A percentile compares a stretch with the other conserved stretches of the same genome.
phyloP scores from a whole-genome alignment of 2,888 invertebrate species.

The Drosophila kuntzei region DNA sequence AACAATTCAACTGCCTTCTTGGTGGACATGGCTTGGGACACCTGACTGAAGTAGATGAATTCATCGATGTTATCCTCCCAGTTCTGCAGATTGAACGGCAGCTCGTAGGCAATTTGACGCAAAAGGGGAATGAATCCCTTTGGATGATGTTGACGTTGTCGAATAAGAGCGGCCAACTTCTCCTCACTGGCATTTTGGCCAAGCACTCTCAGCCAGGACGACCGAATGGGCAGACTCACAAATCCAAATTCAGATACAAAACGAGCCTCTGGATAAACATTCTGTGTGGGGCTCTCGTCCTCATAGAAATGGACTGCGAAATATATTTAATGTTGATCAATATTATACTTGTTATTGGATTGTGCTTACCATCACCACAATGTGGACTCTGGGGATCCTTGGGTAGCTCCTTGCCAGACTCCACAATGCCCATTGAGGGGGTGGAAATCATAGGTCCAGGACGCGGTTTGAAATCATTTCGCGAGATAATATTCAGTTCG shows the following conservation, averaged over 20 bases:
- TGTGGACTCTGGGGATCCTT: conserved; percentile 90
- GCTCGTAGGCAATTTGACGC: conserved; percentile 87
- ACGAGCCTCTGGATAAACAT: conserved; percentile 91
- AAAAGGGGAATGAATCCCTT: conserved; percentile 89
- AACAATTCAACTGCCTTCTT: conserved; percentile 94
- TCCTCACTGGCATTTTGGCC: conserved; percentile 79
- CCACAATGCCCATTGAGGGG: conserved; percentile 93
- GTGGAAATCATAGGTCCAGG: conserved; percentile 91
- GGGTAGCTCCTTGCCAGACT: conserved; percentile 91
- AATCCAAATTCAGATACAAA: conserved; percentile 98
- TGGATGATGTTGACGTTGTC: conserved; percentile 94
- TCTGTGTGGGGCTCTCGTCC: conserved; percentile 92
- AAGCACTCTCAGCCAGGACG: conserved; percentile 89
- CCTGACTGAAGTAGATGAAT: conserved; percentile 94
- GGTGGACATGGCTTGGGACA: conserved; percentile 94
- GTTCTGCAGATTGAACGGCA: conserved; percentile 87
- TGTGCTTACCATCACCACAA: conserved; percentile 92
- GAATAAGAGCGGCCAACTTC: conserved; percentile 89
- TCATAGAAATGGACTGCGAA: conserved; percentile 93
- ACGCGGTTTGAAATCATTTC: conserved; percentile 76
- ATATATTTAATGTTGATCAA: not conserved
- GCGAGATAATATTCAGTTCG: conserved; percentile 86
- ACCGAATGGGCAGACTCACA: conserved; percentile 94
- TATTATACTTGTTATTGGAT: not conserved
- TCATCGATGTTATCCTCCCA: conserved; percentile 88